Evolutionary conservation across 1,140 invertebrate genomes (phyloP), one percentile per base, ranked within the genome.

Genomic region (Hetaerina americana): DNA sequence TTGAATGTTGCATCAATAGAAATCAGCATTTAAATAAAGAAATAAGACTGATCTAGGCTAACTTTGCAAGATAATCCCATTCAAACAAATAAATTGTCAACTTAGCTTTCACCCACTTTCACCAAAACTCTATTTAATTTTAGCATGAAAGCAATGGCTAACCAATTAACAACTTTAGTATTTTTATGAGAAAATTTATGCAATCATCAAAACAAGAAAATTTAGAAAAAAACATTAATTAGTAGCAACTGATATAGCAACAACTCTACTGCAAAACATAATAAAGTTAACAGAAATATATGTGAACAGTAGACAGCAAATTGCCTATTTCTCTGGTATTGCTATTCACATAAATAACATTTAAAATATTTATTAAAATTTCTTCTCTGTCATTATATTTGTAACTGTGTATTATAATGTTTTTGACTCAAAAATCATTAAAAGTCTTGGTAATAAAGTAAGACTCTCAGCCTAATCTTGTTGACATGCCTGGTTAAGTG

Each of bases 141-240:
- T 57, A 57, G 22, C 22, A 18, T n/a, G 40, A 57, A 57, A 57
- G 40, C 40, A 57, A n/a, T 57, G 15, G 22, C 40, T 57, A 57
- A 57, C 40, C 40, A 57, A 57, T 57, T n/a, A 57, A 57, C 40
- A 57, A 57, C 40, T 57, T 57, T 57, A 57, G 40, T 57, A 57
- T 57, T 18, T 18, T 18, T 57, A 57, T 57, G 40, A 57, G 40
- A 12, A 57, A 57, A 57, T 57, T 57, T 57, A n/a, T 12, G 40
- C 22, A 12, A 57, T 57, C 40, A 12, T 57, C 40, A 57, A 57
- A 57, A 57, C n/a, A 57, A n/a, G 22, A 57, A 57, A 57, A 57
- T 57, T 57, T 57, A 57, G 40, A 57, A 57, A 57, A 57, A 57
- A 57, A 57, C 40, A 57, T 57, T 57, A 57, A 57, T 57, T 57